phyloP scores from a whole-genome alignment of 1,140 invertebrate genomes.

The Phenacoccus solenopsis region DNA sequence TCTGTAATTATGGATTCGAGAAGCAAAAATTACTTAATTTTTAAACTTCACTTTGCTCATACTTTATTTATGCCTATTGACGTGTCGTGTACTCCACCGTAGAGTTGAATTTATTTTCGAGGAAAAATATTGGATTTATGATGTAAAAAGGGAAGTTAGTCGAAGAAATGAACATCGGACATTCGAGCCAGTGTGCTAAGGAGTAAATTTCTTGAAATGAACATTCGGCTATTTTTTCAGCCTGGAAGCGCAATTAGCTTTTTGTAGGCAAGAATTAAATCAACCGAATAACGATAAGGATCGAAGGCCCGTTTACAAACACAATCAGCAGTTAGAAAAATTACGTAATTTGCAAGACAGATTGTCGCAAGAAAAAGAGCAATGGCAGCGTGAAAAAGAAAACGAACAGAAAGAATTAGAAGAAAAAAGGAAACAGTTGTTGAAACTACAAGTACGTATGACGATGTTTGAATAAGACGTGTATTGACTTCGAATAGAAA shows the following conservation, averaged over 20 bases:
- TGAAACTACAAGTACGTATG: conserved; percentile 40
- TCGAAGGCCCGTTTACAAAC: conserved; percentile 43
- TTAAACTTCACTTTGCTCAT: too few species aligned
- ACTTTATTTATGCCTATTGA: too few species aligned
- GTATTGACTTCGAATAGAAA: too few species aligned
- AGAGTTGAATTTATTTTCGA: too few species aligned
- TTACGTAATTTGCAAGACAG: conserved; percentile 59
- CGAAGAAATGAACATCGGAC: not conserved
- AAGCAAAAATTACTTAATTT: too few species aligned
- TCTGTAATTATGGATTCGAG: too few species aligned
- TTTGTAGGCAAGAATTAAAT: not conserved
- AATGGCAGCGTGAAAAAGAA: conserved; percentile 50
- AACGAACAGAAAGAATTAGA: conserved; percentile 51
- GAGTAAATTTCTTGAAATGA: not conserved
- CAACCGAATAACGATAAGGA: conserved; percentile 25
- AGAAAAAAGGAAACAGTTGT: conserved; percentile 46
- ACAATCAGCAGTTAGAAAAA: conserved; percentile 60
- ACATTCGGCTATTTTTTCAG: conserved; percentile 31
- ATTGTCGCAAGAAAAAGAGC: conserved; percentile 64
- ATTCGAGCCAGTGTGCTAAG: too few species aligned
- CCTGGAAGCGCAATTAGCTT: conserved; percentile 48
- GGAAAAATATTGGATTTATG: too few species aligned
- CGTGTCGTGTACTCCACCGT: too few species aligned
- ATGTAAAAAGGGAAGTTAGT: too few species aligned
- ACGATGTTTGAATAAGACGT: not conserved